phyloP scores from a whole-genome alignment of 2,888 invertebrate species.

The Andrena chrysosceles region DNA sequence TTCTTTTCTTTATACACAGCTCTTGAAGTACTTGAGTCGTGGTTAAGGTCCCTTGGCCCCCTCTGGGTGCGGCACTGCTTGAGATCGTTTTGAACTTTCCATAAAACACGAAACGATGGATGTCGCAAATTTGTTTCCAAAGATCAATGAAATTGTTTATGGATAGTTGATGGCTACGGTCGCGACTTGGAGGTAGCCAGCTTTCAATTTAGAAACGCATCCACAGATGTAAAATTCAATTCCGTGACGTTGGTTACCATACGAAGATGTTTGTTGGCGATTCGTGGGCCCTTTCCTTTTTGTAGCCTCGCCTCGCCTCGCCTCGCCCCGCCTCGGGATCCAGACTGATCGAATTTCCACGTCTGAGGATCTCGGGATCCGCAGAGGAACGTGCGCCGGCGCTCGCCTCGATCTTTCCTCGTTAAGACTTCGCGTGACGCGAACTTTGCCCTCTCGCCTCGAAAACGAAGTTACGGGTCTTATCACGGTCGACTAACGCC shows the following conservation, averaged over 20 bases:
- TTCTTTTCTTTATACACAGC: no score
- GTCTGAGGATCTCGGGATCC: slow-evolving; percentile 25
- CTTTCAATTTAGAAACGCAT: no score
- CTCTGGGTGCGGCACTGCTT: no score
- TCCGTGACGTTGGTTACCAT: no score
- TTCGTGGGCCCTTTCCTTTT: background rate
- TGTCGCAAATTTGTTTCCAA: no score
- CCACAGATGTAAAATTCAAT: background rate
- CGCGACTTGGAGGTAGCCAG: no score
- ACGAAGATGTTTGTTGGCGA: background rate
- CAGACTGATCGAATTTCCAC: slow-evolving; percentile 57
- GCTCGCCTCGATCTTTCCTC: slow-evolving; percentile 17
- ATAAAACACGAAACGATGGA: no score
- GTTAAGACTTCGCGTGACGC: slow-evolving; percentile 49
- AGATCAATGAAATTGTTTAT: no score
- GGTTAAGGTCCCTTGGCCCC: no score
- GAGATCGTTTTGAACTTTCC: no score
- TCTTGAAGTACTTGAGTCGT: no score
- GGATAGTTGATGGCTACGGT: no score
- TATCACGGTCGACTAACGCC: slow-evolving; percentile 57
- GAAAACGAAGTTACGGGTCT: slow-evolving; percentile 57
- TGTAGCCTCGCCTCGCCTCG: slow-evolving; percentile 35
- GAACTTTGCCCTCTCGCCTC: slow-evolving; percentile 66
- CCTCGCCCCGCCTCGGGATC: slow-evolving; percentile 29
- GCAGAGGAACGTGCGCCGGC: slow-evolving; percentile 24